Base-by-base conservation (phyloP, 2,888 invertebrate genomes). In the Cryptus armator region DNA sequence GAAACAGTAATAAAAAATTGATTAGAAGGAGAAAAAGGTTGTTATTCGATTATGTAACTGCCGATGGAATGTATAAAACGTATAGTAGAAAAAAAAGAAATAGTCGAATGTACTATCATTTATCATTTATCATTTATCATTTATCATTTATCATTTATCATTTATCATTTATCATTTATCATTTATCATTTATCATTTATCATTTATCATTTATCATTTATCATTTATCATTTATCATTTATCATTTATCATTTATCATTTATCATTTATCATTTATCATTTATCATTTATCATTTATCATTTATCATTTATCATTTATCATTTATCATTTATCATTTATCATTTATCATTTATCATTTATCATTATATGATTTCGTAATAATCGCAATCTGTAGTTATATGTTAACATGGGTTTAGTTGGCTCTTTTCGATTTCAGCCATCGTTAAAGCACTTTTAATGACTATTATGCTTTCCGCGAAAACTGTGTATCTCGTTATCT, bases 401-500 rank as follows among this genome's bases (percentile, higher is more conserved):
- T 7, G 43, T 14, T 24, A 37, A 14, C 19, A 16, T 14, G 37
- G 5, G 9, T 6, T 12, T 44, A 9, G 44, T 32, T 67, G 24
- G 44, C 12, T n/a, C 32, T 24, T 43, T 29, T 66, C 37, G 16
- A 77, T 77, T 77, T 77, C 14, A 53, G 29, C 67, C 29, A 1
- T 43, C 64, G 46, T 5, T 10, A 37, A 29, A 46, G 62, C 19
- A 19, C 16, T 44, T 43, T 12, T 37, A 37, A 56, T 9, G 1
- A 71, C 56, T 71, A 56, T 71, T 71, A 71, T 71, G 43, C 48
- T 37, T n/a, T 2, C 10, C 70, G 51, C 10, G 32, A 46, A 70
- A 70, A 70, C 48, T 2, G 16, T 37, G 70, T 29, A 16, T 51
- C 10, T 51, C 32, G 7, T 70, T n/a, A 51, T 16, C 12, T 16